Conservation (phyloP, 2,113 vertebrate species). For the Dinomys branickii region DNA sequence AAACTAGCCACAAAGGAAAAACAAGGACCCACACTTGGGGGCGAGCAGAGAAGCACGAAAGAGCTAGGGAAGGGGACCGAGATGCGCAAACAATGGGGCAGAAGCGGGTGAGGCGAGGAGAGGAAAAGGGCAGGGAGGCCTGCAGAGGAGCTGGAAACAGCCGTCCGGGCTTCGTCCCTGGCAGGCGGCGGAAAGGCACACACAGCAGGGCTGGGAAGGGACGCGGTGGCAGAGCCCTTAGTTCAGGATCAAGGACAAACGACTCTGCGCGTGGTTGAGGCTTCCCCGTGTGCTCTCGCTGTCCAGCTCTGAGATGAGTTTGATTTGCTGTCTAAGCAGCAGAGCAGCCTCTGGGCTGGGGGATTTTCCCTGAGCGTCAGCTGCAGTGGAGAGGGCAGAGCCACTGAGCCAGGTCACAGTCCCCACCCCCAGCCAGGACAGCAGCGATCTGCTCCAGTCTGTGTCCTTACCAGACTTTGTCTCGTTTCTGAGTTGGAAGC, state of each 20-base stretch:
- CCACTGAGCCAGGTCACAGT: not conserved
- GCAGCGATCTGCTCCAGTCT: not conserved
- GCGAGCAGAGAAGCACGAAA: not conserved
- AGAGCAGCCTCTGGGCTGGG: not conserved
- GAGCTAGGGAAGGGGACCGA: not conserved
- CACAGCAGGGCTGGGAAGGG: not conserved
- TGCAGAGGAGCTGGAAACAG: not conserved
- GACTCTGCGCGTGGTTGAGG: no score
- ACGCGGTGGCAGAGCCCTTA: not conserved
- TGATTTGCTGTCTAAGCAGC: not conserved
- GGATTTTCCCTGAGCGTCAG: not conserved
- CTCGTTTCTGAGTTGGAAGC: conserved; percentile 78
- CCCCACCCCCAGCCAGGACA: not conserved
- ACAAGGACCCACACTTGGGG: not conserved
- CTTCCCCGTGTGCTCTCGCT: not conserved
- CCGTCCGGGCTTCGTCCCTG: not conserved
- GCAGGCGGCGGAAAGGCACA: not conserved
- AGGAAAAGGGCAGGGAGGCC: not conserved
- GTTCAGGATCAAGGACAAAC: not conserved
- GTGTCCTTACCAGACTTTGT: conserved; percentile 90
- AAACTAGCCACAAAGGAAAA: conserved; percentile 43
- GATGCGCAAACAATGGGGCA: not conserved
- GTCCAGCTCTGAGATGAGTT: not conserved
- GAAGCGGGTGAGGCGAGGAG: not conserved
- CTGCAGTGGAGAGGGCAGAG: not conserved